These are phyloP conservation scores for Carapus acus DNA, from an alignment of 2,797 vertebrate species.

Conservation along the genomic window DNA sequence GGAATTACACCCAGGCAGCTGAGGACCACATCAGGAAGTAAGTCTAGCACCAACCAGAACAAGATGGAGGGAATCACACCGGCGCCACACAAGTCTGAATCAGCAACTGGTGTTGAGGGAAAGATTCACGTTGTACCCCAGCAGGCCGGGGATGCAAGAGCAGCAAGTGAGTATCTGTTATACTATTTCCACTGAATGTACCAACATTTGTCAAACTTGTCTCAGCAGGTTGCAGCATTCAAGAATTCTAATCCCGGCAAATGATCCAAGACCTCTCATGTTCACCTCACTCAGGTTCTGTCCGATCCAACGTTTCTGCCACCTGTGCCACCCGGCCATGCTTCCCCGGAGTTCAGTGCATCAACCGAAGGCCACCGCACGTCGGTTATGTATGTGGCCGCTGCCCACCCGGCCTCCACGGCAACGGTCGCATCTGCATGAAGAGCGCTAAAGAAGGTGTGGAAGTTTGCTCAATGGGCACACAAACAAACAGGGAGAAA, in stretches of 20 bases:
- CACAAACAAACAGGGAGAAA: no score
- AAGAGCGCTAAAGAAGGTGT: constrained; percentile 61
- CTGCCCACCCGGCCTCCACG: constrained; percentile 72
- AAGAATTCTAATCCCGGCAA: no score
- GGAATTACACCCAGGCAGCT: background rate
- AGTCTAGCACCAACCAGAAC: background rate
- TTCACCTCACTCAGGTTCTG: constrained; percentile 24
- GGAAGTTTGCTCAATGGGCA: background rate
- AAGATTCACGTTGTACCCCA: constrained; percentile 6
- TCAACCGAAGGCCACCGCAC: constrained; percentile 70
- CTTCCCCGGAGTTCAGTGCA: constrained; percentile 74
- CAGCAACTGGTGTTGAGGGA: constrained; percentile 4
- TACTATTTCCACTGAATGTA: background rate
- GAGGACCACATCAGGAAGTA: background rate
- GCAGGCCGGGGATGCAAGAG: background rate
- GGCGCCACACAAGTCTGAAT: constrained; percentile 1
- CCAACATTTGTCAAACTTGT: no score
- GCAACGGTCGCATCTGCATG: constrained; percentile 70
- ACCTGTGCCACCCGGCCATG: constrained; percentile 73
- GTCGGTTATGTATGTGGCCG: constrained; percentile 73
- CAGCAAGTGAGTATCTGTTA: constrained; percentile 45
- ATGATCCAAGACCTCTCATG: background rate
- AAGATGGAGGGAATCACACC: background rate
- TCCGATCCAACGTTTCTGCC: constrained; percentile 18
- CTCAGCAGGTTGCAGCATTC: no score